Conservation (phyloP, 2,888 invertebrate genomes). For the Agrilus cyanescens region DNA sequence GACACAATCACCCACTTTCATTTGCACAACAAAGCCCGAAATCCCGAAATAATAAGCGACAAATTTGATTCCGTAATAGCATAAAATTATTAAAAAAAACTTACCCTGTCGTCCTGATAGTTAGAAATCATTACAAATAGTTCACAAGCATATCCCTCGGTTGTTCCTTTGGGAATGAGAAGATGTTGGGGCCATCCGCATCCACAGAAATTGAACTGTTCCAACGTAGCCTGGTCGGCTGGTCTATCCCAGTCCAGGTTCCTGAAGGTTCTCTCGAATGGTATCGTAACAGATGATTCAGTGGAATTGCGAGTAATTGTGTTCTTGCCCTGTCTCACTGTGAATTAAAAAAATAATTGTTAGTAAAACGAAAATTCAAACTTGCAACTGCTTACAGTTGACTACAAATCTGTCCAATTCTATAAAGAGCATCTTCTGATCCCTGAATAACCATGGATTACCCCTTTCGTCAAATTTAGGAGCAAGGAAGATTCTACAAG, state of each 20-base stretch:
- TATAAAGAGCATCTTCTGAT: constrained; percentile 54
- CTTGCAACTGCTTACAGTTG: constrained; percentile 38
- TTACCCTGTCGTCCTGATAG: constrained; percentile 53
- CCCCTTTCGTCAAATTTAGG: constrained; percentile 56
- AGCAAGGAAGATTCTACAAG: constrained; percentile 58
- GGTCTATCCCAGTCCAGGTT: constrained; percentile 52
- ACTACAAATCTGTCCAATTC: constrained; percentile 63
- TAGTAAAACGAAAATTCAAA: neutral
- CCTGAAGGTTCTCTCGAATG: constrained; percentile 71
- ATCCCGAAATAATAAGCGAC: too few relatives aligned
- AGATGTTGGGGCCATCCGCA: constrained; percentile 83
- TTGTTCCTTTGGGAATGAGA: constrained; percentile 60
- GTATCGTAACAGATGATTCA: constrained; percentile 71
- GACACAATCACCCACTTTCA: neutral
- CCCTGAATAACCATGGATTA: constrained; percentile 43
- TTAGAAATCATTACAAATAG: constrained; percentile 71
- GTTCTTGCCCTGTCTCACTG: constrained; percentile 58
- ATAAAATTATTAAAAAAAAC: neutral
- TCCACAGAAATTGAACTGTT: constrained; percentile 69
- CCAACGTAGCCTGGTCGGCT: constrained; percentile 39
- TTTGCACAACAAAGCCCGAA: neutral
- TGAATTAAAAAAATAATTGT: constrained; percentile 10
- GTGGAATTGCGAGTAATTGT: constrained; percentile 51
- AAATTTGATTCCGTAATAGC: too few relatives aligned
- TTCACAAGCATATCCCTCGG: constrained; percentile 52